Base-by-base conservation (phyloP, 2,797 vertebrate genomes). In the Labroides dimidiatus region DNA sequence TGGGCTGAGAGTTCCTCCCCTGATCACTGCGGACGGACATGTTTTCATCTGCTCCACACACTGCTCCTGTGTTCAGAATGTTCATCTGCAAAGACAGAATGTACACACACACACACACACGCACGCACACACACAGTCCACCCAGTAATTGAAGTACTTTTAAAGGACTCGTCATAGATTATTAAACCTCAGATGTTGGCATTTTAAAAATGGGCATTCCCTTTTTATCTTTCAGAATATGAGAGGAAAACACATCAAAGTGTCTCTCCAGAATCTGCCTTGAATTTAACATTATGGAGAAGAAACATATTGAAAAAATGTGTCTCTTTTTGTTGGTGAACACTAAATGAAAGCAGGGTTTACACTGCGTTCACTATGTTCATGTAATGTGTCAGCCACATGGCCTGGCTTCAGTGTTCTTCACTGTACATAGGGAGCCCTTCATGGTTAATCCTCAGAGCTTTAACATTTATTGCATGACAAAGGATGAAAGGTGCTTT, bases 311-410 rank as follows among this genome's bases (percentile, higher is more conserved):
- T 67, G 23, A 56, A 57, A 30, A 23, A 30, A 36, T 20, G 1
- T 49, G 66, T 36, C 63, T 57, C 37, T 58, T 19, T n/a, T 49
- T 55, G 39, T 60, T 61, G 76, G 27, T 44, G 39, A 76, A 57
- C 52, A 30, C 50, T 64, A 63, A 87, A 50, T 76, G 44, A 59
- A 85, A 69, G 47, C 80, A 73, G 48, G 47, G 3, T 78, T 73
- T 79, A 74, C 49, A 62, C 16, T 67, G 70, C 48, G 69, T 71
- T 72, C 49, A 84, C 10, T 74, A 44, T 78, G 60, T 78, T 82
- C 71, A 47, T 41, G 39, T 48, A 60, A 79, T 69, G 61, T 85
- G 72, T 81, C 54, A 61, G 27, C 33, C 83, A 84, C 64, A 82
- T 83, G 81, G 42, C 4, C 42, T 50, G 58, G 53, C 12, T 30